Evolutionary conservation across 2,888 invertebrate species (phyloP).

Genomic region (Thumatha senex): DNA sequence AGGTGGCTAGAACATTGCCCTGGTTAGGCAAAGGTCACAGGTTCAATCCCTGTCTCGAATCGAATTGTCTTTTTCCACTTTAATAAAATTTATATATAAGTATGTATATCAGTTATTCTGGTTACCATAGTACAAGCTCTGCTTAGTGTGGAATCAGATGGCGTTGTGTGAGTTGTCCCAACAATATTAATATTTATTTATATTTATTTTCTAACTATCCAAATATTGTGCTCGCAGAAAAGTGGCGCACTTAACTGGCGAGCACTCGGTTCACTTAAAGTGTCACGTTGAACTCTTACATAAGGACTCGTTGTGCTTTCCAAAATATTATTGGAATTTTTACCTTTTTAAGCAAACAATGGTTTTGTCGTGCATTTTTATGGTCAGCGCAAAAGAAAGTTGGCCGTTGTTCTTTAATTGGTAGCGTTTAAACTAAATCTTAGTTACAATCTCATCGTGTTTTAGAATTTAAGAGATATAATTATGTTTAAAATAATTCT

Average conservation of each 20-base stretch:
- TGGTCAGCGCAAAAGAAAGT: conserved; percentile 60
- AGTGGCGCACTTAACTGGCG: conserved; percentile 75
- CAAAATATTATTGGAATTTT: conserved; percentile 75
- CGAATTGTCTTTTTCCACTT: too few relatives aligned
- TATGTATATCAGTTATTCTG: too few relatives aligned
- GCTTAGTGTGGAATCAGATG: too few relatives aligned
- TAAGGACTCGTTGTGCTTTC: conserved; percentile 79
- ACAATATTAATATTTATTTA: too few relatives aligned
- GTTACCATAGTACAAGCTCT: too few relatives aligned
- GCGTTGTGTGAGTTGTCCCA: too few relatives aligned
- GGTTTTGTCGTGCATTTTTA: conserved; percentile 49
- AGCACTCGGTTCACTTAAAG: conserved; percentile 62
- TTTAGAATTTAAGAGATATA: too few relatives aligned
- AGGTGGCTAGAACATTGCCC: too few relatives aligned
- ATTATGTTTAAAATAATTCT: background rate
- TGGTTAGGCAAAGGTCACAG: too few relatives aligned
- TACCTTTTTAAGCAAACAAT: conserved; percentile 64
- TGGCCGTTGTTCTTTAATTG: conserved; percentile 45
- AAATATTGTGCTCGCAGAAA: conserved; percentile 74
- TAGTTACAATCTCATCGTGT: conserved; percentile 6
- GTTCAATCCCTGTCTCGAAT: too few relatives aligned
- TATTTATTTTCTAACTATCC: conserved; percentile 55
- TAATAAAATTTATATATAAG: too few relatives aligned
- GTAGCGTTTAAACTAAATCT: conserved; percentile 42
- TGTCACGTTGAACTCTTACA: conserved; percentile 83